Evolutionary conservation across 2,888 invertebrate genomes (phyloP).

Genomic region (Drosophila paracracens): DNA sequence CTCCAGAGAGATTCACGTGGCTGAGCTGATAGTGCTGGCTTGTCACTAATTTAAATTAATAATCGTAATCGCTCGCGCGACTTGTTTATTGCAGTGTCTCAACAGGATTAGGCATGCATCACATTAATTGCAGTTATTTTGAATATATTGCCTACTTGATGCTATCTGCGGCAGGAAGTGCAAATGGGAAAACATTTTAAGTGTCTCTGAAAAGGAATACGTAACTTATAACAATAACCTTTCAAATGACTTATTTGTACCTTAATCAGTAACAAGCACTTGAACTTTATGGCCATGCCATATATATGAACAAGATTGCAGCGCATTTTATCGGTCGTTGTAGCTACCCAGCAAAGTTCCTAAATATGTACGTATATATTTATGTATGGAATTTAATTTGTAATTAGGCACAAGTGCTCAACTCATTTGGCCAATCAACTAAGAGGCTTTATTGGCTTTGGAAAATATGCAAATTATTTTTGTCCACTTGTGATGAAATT

Average conservation of each 20-base stretch:
- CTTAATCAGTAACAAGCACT: constrained; percentile 34
- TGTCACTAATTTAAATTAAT: constrained; percentile 32
- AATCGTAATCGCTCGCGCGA: constrained; percentile 12
- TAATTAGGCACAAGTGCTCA: constrained; percentile 13
- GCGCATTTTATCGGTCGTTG: constrained; percentile 12
- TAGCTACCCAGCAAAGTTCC: constrained; percentile 15
- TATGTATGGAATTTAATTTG: neutral
- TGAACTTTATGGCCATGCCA: constrained; percentile 28
- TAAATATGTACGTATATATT: constrained; percentile 1
- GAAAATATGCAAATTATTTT: constrained; percentile 1
- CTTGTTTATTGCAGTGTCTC: neutral
- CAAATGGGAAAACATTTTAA: constrained; percentile 1
- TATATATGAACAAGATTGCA: constrained; percentile 21
- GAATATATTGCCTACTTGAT: constrained; percentile 38
- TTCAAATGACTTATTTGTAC: constrained; percentile 27
- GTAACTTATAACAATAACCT: constrained; percentile 18
- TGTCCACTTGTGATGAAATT: constrained; percentile 23
- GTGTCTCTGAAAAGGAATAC: neutral
- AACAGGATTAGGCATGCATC: constrained; percentile 4
- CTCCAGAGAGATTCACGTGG: constrained; percentile 42
- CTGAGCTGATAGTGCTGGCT: constrained; percentile 4
- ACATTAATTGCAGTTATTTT: constrained; percentile 4
- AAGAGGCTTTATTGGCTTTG: neutral
- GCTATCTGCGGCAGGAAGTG: constrained; percentile 19
- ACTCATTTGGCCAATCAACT: constrained; percentile 1